phyloP scores from a whole-genome alignment of 2,113 vertebrate genomes.

The Odocoileus hemionus region DNA sequence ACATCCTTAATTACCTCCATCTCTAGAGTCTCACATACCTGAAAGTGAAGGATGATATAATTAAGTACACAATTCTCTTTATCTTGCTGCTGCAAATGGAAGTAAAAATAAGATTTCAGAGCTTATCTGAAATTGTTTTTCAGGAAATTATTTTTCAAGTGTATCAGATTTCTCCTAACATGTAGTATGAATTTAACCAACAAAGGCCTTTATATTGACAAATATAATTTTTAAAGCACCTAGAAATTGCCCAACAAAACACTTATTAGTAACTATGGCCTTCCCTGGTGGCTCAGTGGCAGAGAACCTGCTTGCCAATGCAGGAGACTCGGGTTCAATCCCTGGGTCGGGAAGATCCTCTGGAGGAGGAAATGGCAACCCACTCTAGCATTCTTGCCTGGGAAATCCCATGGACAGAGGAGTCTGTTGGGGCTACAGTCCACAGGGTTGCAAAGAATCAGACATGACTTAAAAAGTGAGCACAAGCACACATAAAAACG shows the following conservation, averaged over 20 bases:
- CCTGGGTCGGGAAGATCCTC: neutral
- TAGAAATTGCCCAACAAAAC: neutral
- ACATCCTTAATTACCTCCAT: neutral
- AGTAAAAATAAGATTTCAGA: constrained; percentile 34
- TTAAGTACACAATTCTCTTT: constrained; percentile 80
- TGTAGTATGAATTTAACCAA: neutral
- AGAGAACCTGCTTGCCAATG: neutral
- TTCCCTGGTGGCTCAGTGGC: neutral
- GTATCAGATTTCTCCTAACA: constrained; percentile 15
- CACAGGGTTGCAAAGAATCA: neutral
- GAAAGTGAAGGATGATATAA: constrained; percentile 92
- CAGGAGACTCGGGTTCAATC: neutral
- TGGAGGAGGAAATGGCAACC: neutral
- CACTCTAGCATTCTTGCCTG: neutral
- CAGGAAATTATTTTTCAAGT: neutral
- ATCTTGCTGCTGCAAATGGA: constrained; percentile 75
- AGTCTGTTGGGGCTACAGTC: neutral
- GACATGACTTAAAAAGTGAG: neutral
- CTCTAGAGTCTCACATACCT: constrained; percentile 84
- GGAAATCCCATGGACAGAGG: neutral
- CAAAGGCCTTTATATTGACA: neutral
- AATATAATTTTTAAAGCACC: neutral
- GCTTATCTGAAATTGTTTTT: neutral
- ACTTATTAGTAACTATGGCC: neutral
- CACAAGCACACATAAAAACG: neutral